A percentile compares a stretch with the other conserved stretches of the same genome.
Conservation (phyloP, 2,797 vertebrate genomes). For the Cynopterus sphinx region DNA sequence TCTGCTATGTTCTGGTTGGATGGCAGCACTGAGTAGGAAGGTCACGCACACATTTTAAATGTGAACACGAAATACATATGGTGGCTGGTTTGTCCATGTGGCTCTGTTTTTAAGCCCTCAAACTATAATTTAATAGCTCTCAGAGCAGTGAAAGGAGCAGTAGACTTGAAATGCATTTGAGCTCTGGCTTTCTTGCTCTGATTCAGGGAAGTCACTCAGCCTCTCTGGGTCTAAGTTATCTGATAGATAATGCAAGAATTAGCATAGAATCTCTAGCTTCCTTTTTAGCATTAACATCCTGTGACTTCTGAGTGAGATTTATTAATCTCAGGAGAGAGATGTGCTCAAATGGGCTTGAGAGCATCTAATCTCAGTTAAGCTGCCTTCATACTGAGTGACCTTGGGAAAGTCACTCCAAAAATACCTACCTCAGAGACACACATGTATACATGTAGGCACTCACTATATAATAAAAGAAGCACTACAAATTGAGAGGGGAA, state of each 20-base stretch:
- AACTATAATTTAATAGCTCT: not conserved
- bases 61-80: not conserved
- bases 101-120: not conserved
- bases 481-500: not conserved
- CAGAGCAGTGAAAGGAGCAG: not conserved
- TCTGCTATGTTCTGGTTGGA: not conserved
- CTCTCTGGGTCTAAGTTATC: not conserved
- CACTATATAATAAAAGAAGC: not conserved
- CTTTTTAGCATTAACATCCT: not conserved
- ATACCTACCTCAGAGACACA: not conserved
- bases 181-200: not conserved
- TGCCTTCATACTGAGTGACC: not conserved
- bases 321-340: not conserved
- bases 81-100: not conserved
- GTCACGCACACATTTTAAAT: not conserved
- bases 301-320: not conserved
- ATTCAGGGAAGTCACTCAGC: not conserved
- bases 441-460: not conserved
- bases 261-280: not conserved
- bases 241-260: not conserved
- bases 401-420: constrained; percentile 46
- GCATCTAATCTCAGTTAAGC: constrained; percentile 28
- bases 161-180: not conserved
- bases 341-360: constrained; percentile 3
- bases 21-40: not conserved